These are phyloP conservation scores for Hylia prasina DNA, from an alignment of 2,113 vertebrate genomes.

Conservation along the genomic window DNA sequence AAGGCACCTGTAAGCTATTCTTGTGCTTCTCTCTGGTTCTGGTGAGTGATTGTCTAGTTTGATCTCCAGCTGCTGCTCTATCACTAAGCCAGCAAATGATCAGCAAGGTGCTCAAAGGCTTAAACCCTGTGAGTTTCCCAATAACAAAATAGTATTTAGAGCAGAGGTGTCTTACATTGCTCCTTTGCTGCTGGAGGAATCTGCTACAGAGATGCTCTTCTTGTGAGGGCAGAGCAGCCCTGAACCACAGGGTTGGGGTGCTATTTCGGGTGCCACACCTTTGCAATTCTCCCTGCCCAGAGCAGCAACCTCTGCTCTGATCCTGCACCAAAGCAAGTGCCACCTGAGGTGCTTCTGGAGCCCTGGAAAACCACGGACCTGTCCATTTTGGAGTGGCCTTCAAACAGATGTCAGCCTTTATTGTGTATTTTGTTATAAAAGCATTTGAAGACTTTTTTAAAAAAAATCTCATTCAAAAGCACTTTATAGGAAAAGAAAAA, in stretches of 20 bases:
- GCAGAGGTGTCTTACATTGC: neutral
- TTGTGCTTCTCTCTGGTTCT: neutral
- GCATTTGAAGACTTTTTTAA: neutral
- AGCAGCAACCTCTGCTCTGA: neutral
- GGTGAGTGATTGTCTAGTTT: neutral
- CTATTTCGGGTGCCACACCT: neutral
- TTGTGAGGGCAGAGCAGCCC: neutral
- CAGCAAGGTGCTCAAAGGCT: neutral
- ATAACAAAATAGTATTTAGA: neutral
- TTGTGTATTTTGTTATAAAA: constrained; percentile 25
- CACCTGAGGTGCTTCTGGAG: neutral
- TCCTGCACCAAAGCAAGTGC: neutral
- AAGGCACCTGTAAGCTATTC: neutral
- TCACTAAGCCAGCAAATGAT: neutral
- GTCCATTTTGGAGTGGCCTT: constrained; percentile 5
- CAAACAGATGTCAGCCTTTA: neutral
- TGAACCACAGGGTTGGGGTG: neutral
- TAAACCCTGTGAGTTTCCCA: neutral
- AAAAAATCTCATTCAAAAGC: constrained; percentile 41
- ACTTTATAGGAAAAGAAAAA: constrained; percentile 65
- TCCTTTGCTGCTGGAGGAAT: neutral
- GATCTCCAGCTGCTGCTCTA: neutral
- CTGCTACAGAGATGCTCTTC: neutral
- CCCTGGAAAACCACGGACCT: neutral
- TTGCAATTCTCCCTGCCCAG: neutral